A percentile compares a stretch with the other conserved stretches of the same genome.
Evolutionary conservation across 2,888 invertebrate genomes (phyloP).

Genomic region (Euplagia quadripunctaria): DNA sequence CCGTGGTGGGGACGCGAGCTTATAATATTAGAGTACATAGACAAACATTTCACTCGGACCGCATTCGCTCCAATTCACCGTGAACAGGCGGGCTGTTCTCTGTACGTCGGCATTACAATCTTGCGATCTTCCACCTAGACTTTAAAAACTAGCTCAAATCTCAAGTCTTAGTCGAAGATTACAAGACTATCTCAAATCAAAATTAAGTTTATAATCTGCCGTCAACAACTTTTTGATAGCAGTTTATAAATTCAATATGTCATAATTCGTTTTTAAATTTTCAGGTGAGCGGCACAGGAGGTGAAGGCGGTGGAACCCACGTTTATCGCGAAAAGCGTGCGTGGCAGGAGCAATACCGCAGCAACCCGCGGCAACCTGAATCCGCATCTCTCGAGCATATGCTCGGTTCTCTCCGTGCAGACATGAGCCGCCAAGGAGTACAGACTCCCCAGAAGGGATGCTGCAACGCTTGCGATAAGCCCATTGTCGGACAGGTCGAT

Average conservation of each 20-base stretch:
- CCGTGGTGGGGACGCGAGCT: slow-evolving; percentile 82
- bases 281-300: slow-evolving; percentile 80
- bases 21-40: slow-evolving; percentile 87
- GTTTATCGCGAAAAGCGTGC: slow-evolving; percentile 89
- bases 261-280: slow-evolving; percentile 23
- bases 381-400: slow-evolving; percentile 90
- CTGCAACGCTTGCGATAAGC: slow-evolving; percentile 99
- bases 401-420: slow-evolving; percentile 97
- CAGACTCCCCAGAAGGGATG: slow-evolving; percentile 99
- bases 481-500: slow-evolving; percentile 97
- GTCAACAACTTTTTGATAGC: slow-evolving; percentile 17
- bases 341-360: slow-evolving; percentile 86
- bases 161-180: slow-evolving; percentile 33
- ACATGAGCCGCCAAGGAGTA: slow-evolving; percentile 99
- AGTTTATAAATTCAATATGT: slow-evolving; percentile 23
- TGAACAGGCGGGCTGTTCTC: slow-evolving; percentile 73
- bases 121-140: slow-evolving; percentile 57
- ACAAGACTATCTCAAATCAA: slow-evolving; percentile 23
- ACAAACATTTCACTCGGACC: slow-evolving; percentile 83
- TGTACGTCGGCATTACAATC: slow-evolving; percentile 67
- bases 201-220: slow-evolving; percentile 36
- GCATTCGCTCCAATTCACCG: slow-evolving; percentile 81
- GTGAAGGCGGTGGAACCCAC: slow-evolving; percentile 86
- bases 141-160: slow-evolving; percentile 27
- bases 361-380: slow-evolving; percentile 87